A percentile compares a stretch with the other conserved stretches of the same genome.
phyloP scores from a whole-genome alignment of 2,888 invertebrate species.

The Drosophila prostipennis region DNA sequence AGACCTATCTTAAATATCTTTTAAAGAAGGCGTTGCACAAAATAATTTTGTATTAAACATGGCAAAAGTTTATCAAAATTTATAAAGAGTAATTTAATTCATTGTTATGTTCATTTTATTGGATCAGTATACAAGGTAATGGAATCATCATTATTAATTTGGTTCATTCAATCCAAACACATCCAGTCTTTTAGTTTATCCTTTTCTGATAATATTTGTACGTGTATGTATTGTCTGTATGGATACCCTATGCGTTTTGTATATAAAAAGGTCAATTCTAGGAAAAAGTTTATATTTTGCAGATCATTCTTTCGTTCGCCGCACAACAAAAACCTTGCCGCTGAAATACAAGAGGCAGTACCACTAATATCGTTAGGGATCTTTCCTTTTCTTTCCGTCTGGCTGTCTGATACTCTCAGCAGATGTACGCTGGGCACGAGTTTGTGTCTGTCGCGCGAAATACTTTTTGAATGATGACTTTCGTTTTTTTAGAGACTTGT shows the following conservation, averaged over 20 bases:
- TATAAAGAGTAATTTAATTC: too few species aligned
- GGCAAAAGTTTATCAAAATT: too few species aligned
- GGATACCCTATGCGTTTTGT: conserved; percentile 4
- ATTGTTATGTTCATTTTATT: not conserved
- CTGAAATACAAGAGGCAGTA: conserved; percentile 31
- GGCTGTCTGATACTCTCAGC: conserved; percentile 11
- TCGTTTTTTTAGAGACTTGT: conserved; percentile 45
- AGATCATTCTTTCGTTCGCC: conserved; percentile 60
- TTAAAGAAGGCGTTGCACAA: too few species aligned
- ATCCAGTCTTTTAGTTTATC: not conserved
- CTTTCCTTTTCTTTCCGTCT: conserved; percentile 24
- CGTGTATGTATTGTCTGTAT: not conserved
- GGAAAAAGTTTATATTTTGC: conserved; percentile 67
- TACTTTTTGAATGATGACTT: conserved; percentile 60
- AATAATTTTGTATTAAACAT: too few species aligned
- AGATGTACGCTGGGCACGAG: conserved; percentile 47
- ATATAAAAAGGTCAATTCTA: conserved; percentile 55
- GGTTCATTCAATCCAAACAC: not conserved
- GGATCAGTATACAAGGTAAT: too few species aligned
- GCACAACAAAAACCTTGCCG: conserved; percentile 43
- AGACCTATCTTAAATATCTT: not conserved
- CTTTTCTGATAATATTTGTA: not conserved
- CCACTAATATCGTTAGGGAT: conserved; percentile 52
- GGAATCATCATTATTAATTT: too few species aligned
- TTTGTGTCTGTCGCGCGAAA: conserved; percentile 42